These are phyloP conservation scores for Poecilus cupreus DNA, from an alignment of 2,888 invertebrate species.

Conservation along the genomic window DNA sequence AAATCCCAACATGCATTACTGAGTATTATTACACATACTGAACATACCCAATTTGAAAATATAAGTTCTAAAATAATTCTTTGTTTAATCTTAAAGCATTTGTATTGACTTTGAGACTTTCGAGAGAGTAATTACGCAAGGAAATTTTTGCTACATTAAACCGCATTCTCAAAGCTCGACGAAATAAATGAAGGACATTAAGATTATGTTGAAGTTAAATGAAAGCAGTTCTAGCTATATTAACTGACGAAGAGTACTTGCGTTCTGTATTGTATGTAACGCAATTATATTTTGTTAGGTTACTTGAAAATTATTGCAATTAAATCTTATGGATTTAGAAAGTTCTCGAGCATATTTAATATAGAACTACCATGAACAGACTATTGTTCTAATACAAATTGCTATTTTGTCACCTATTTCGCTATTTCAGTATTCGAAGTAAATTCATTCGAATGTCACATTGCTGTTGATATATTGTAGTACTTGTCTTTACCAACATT, in stretches of 20 bases:
- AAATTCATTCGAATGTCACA: no score
- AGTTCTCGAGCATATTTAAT: not conserved
- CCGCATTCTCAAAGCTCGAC: not conserved
- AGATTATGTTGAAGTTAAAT: not conserved
- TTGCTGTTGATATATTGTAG: no score
- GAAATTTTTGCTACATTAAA: slow-evolving; percentile 19
- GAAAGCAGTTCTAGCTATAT: not conserved
- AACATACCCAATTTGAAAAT: no score
- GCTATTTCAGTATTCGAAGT: no score
- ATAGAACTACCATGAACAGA: no score
- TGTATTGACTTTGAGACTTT: not conserved
- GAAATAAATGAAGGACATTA: slow-evolving; percentile 21
- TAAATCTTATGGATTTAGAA: not conserved
- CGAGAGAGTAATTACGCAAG: not conserved
- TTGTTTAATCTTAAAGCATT: not conserved
- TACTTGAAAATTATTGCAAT: slow-evolving; percentile 1
- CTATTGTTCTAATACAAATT: no score
- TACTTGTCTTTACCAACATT: no score
- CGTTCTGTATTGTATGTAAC: slow-evolving; percentile 5
- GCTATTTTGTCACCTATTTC: no score
- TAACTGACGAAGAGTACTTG: slow-evolving; percentile 6
- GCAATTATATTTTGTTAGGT: not conserved
- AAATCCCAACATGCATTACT: no score
- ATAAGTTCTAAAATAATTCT: no score
- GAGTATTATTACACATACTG: no score